Conservation (phyloP, 1,140 invertebrate genomes). For the Pogonomyrmex californicus region DNA sequence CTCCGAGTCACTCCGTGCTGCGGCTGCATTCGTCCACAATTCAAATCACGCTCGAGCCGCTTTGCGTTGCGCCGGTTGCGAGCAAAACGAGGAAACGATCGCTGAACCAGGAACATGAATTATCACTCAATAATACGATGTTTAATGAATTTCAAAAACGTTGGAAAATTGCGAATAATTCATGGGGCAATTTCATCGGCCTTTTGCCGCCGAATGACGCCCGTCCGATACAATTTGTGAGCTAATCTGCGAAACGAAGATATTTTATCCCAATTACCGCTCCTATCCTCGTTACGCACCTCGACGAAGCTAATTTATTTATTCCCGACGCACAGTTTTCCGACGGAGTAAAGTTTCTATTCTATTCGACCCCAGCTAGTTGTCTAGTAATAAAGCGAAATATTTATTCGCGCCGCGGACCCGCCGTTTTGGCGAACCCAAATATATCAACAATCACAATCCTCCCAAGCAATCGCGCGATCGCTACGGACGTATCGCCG, state of each 20-base stretch:
- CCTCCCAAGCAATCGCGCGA: conserved; percentile 8
- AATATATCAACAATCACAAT: conserved; percentile 8
- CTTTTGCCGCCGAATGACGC: not conserved
- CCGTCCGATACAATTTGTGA: not conserved
- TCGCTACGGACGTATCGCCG: conserved; percentile 17
- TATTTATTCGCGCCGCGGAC: conserved; percentile 38
- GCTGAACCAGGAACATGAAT: not conserved
- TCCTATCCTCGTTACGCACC: not conserved
- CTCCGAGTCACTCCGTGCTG: not conserved
- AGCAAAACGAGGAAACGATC: conserved; percentile 9
- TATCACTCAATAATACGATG: not conserved
- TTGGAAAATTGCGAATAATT: not conserved
- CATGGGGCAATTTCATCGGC: not conserved
- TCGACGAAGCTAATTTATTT: not conserved
- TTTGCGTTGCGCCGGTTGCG: not conserved
- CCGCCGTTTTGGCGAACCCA: not conserved
- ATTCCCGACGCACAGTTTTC: conserved; percentile 3
- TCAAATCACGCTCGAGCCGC: not conserved
- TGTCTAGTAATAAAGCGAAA: conserved; percentile 21
- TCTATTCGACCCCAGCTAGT: conserved; percentile 14
- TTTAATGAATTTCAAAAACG: not conserved
- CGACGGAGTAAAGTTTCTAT: conserved; percentile 6
- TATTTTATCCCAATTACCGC: not conserved
- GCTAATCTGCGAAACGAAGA: not conserved
- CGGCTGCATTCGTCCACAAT: not conserved